Evolutionary conservation across 1,140 invertebrate genomes (phyloP), one percentile per base, ranked within the genome.

Genomic region (Lamellibrachia luymesi): DNA sequence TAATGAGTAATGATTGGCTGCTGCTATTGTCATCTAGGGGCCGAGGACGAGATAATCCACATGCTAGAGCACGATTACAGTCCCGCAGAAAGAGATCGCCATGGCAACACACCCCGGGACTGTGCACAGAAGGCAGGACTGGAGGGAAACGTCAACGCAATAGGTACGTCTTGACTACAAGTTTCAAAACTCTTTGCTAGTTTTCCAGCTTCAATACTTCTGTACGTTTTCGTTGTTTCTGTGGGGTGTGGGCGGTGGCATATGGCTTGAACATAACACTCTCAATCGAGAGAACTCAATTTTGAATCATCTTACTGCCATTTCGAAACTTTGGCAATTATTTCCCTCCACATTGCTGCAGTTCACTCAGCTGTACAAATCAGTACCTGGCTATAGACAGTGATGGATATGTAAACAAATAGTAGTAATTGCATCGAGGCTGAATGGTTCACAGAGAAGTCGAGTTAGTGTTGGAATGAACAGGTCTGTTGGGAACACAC

Each of bases 1-100:
- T 91, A 91, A 91, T 91, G 51, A 80, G 51, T 91, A 91, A 91
- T 91, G 51, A n/a, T 50, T 51, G 49, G 91, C 2, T 50, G 13
- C n/a, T 91, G 91, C 2, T 50, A 4, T 22, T 91, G 91, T 2
- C 64, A 51, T 27, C 13, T 91, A 91, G 49, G 91, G 51, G 13
- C 91, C 91, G 49, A 91, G 91, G 91, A 50, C 27, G 91, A 91
- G 13, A 50, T 91, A 10, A 10, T 50, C 91, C 91, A 91, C 8
- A 50, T 91, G 91, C 27, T 91, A n/a, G 51, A 91, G n/a, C 49
- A 91, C 10, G n/a, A 51, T 91, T 91, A 91, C 91, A 91, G 51
- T n/a, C 7, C 27, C 91, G 91, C 91, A 50, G 91, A 91, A 50
- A 50, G 91, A 91, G 91, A 91, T 51, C 49, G 49, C 49, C 49